Conservation (phyloP, 2,888 invertebrate genomes). For the Melanophora roralis region DNA sequence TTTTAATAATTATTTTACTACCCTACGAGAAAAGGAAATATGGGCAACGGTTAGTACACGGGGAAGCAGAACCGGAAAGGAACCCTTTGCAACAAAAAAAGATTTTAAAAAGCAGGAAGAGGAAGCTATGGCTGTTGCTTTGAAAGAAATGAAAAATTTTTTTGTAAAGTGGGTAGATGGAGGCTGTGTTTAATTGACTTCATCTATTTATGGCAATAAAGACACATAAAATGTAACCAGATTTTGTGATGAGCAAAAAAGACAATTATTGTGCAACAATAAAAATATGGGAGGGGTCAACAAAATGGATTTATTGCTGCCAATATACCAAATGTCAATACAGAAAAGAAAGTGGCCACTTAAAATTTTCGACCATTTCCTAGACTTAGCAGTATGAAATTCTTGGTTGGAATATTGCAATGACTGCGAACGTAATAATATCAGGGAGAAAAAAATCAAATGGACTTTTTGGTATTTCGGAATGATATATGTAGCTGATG, state of each 20-base stretch:
- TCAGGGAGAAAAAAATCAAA: conserved; percentile 1
- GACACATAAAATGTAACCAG: neutral
- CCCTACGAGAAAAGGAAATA: too few relatives aligned
- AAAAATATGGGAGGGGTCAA: too few relatives aligned
- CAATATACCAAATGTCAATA: neutral
- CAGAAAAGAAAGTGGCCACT: neutral
- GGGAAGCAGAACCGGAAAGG: too few relatives aligned
- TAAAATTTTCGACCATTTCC: conserved; percentile 3
- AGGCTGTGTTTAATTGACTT: neutral
- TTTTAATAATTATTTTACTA: too few relatives aligned
- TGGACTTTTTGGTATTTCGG: conserved; percentile 19
- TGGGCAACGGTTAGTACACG: too few relatives aligned
- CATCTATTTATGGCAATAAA: neutral
- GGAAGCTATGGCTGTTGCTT: too few relatives aligned
- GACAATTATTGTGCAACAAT: too few relatives aligned
- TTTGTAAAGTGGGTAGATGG: neutral
- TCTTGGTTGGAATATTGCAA: conserved; percentile 39
- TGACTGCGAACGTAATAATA: neutral
- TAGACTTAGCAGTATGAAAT: too few relatives aligned
- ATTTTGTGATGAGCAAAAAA: too few relatives aligned
- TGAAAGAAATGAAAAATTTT: neutral
- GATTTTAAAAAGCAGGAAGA: too few relatives aligned
- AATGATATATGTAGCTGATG: conserved; percentile 1
- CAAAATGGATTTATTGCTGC: conserved; percentile 3
- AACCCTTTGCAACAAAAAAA: too few relatives aligned